phyloP scores from a whole-genome alignment of 1,140 invertebrate species.

The Caenorhabditis brenneri region DNA sequence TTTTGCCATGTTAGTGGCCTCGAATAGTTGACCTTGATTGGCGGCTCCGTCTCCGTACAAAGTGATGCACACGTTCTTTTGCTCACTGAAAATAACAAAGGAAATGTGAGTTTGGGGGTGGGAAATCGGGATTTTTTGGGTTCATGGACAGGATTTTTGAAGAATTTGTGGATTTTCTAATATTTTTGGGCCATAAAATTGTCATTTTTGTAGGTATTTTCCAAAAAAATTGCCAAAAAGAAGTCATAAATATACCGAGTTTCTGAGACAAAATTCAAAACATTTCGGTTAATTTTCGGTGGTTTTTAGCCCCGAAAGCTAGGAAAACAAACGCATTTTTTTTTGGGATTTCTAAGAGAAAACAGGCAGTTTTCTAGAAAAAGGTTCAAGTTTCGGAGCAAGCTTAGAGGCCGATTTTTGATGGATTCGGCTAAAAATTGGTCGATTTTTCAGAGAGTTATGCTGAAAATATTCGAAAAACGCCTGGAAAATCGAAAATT shows the following conservation, averaged over 20 bases:
- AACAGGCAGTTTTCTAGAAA: too few species aligned
- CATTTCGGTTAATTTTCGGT: too few species aligned
- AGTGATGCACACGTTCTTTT: slow-evolving; percentile 82
- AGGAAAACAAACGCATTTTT: too few species aligned
- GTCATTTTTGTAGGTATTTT: too few species aligned
- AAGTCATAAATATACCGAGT: neutral
- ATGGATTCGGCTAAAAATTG: too few species aligned
- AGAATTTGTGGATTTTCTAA: neutral
- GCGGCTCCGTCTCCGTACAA: slow-evolving; percentile 96
- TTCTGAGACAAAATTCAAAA: neutral
- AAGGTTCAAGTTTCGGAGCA: too few species aligned
- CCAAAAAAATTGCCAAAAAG: too few species aligned
- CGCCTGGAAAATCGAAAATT: too few species aligned
- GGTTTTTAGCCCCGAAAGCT: neutral
- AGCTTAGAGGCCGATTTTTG: too few species aligned
- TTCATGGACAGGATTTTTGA: neutral
- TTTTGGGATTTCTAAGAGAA: too few species aligned
- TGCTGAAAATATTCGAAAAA: too few species aligned
- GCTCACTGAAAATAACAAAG: slow-evolving; percentile 73
- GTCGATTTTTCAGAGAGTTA: too few species aligned
- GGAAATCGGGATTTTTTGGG: neutral
- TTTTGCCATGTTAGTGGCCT: slow-evolving; percentile 78
- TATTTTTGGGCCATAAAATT: neutral
- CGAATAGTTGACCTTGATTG: slow-evolving; percentile 81
- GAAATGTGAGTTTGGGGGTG: neutral